phyloP scores from a whole-genome alignment of 2,113 vertebrate genomes.

The Otis tarda region DNA sequence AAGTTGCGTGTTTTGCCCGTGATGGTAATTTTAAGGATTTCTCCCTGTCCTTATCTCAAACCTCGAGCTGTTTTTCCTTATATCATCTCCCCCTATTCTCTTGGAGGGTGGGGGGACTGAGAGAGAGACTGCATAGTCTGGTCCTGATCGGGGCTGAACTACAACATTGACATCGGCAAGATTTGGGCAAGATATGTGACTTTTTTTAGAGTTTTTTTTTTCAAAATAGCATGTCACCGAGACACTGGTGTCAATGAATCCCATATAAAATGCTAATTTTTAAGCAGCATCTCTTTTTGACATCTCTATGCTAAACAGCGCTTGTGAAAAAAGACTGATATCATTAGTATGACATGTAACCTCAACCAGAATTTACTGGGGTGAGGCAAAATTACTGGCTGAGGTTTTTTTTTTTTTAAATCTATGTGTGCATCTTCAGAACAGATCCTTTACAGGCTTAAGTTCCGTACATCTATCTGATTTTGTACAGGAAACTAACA shows the following conservation, averaged over 20 bases:
- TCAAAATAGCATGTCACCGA: not conserved
- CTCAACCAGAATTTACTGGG: not conserved
- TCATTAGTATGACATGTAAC: not conserved
- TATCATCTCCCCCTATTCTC: too few relatives aligned
- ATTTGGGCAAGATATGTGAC: not conserved
- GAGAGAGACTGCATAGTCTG: too few relatives aligned
- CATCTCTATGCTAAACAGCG: not conserved
- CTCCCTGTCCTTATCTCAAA: too few relatives aligned
- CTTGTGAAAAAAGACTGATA: not conserved
- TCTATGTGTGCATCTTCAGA: not conserved
- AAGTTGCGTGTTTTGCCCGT: too few relatives aligned
- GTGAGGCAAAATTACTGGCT: not conserved
- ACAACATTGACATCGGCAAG: not conserved
- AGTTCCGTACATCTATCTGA: not conserved
- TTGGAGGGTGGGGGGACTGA: too few relatives aligned
- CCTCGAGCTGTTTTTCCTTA: too few relatives aligned
- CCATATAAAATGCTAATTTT: not conserved
- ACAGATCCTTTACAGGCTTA: not conserved
- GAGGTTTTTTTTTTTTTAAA: not conserved
- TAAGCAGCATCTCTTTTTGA: not conserved
- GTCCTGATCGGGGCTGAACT: too few relatives aligned
- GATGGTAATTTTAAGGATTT: too few relatives aligned
- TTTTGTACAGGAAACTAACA: slow-evolving; percentile 10
- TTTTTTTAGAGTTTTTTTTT: not conserved
- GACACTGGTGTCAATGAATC: not conserved